Conservation (phyloP, 2,113 vertebrate genomes). For the Misgurnus mizolepis region DNA sequence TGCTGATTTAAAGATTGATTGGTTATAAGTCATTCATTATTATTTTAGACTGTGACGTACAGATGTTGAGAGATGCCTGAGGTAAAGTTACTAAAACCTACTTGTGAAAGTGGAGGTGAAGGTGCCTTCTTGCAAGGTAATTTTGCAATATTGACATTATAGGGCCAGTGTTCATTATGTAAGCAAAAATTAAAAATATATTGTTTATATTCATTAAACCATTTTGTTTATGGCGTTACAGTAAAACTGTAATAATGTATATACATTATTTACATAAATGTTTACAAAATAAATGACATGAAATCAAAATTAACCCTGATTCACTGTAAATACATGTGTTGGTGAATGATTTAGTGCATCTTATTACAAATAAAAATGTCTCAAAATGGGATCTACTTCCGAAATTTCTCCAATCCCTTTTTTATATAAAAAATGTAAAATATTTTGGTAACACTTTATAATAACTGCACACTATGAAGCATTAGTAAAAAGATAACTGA, state of each 20-base stretch:
- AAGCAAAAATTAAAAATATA: not conserved
- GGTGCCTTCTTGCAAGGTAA: slow-evolving; percentile 62
- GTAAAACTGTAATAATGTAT: too few relatives aligned
- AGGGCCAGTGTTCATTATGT: not conserved
- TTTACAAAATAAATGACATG: not conserved
- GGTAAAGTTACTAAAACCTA: slow-evolving; percentile 63
- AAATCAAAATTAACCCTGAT: not conserved
- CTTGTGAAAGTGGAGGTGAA: slow-evolving; percentile 57
- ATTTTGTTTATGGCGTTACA: not conserved
- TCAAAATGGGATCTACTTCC: too few relatives aligned
- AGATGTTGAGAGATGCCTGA: slow-evolving; percentile 61
- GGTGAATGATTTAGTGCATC: too few relatives aligned
- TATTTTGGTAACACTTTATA: too few relatives aligned
- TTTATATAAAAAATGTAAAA: too few relatives aligned
- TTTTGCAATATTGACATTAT: not conserved
- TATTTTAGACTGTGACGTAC: not conserved
- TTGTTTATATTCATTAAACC: not conserved
- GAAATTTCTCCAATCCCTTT: too few relatives aligned
- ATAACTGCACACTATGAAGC: too few relatives aligned
- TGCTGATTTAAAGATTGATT: not conserved
- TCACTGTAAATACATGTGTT: too few relatives aligned
- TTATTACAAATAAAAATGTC: too few relatives aligned
- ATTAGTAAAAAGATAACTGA: too few relatives aligned
- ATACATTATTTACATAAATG: not conserved
- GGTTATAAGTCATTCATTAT: not conserved